Base-by-base conservation (phyloP, 2,888 invertebrate species). In the Eristalinus sepulchralis region DNA sequence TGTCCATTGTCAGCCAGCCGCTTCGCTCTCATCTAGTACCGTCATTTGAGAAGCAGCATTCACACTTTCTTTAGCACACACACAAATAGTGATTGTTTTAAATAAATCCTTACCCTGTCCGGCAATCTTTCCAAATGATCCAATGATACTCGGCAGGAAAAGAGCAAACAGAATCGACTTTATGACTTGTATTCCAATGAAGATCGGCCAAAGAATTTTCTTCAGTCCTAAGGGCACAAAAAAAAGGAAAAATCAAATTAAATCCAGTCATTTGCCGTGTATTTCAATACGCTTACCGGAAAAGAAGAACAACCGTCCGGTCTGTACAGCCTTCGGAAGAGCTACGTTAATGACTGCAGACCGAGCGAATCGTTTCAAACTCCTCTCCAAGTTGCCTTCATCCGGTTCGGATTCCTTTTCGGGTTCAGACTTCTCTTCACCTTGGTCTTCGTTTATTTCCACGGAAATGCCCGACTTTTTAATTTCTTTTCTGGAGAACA, bases 141-240 rank as follows among this genome's bases (percentile, higher is more conserved):
- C 97, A 87, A 97, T 94, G 80, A 97, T 95, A 83, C 96, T 96
- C 0, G 97, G 97, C 90, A 97, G 94, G 92, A 97, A 97, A 93
- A 97, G 95, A 9, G 97, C 97, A 36, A 97, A 94, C 24, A 97
- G 93, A 62, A 97, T 94, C 39, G 96, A 96, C 93, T 97, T 97
- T 89, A 97, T 94, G 70, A 97, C 94, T 93, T 97, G 97, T 5
- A 96, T 95, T 0, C 96, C 97, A 90, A 97, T 95, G 89, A 97
- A 94, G 70, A 97, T 93, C 0, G 97, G 97, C 90, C 97, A 94
- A 90, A 97, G 94, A 88, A 97, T 94, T 92, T 97, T 97, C 93
- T 97, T 97, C 79, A 97, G 93, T 33, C 96, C 97, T 92, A 96
- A 95, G 62, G 96, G 8, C 20, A 33, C 47, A 72, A 4, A 39